phyloP scores from a whole-genome alignment of 2,888 invertebrate genomes.

The Drosophila nr. perissopoda region DNA sequence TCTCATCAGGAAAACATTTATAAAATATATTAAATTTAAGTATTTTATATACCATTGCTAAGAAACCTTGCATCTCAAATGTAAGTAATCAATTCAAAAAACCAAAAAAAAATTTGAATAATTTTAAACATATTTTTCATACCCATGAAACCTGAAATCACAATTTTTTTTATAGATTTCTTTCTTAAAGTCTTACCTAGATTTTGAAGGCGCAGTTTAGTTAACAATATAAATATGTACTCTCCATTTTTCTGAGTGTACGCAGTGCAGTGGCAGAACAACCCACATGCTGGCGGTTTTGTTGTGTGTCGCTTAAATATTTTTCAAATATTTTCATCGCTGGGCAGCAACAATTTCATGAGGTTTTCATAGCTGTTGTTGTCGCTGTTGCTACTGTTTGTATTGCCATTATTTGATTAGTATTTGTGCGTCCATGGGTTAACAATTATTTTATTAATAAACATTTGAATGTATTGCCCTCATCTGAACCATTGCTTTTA shows the following conservation, averaged over 20 bases:
- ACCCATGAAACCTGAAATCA: not conserved
- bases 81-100: not conserved
- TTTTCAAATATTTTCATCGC: conserved; percentile 74
- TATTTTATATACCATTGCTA: not conserved
- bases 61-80: not conserved
- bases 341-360: conserved; percentile 41
- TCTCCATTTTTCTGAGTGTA: not conserved
- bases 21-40: not conserved
- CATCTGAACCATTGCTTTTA: conserved; percentile 53
- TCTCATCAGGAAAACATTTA: not conserved
- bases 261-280: conserved; percentile 2
- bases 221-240: not conserved
- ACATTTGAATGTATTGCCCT: conserved; percentile 74
- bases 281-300: conserved; percentile 59
- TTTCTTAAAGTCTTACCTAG: not conserved
- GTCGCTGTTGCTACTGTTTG: conserved; percentile 26
- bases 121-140: not conserved
- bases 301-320: conserved; percentile 66
- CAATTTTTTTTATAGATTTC: not conserved
- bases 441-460: conserved; percentile 79
- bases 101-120: not conserved
- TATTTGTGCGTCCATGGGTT: conserved; percentile 51
- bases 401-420: conserved; percentile 70
- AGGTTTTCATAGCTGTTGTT: conserved; percentile 33
- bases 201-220: not conserved